phyloP scores from a whole-genome alignment of 2,888 invertebrate genomes.

The Apodemia duryi region DNA sequence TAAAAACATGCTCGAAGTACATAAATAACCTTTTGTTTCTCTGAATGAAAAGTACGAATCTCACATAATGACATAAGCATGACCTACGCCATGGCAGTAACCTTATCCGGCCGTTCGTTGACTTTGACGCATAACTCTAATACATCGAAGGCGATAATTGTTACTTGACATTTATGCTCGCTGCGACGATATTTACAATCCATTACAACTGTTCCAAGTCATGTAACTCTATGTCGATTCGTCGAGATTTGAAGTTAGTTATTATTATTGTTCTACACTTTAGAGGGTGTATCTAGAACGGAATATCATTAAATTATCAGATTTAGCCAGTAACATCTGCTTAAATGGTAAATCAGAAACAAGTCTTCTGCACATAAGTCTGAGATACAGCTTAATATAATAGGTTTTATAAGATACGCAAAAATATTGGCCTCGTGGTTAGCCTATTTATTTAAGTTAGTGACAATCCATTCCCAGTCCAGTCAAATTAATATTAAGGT shows the following conservation, averaged over 20 bases:
- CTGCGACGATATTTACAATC: conserved; percentile 16
- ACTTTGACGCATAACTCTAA: conserved; percentile 30
- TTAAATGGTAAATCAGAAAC: too few relatives aligned
- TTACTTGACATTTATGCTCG: conserved; percentile 17
- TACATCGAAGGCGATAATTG: conserved; percentile 22
- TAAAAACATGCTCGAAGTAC: not conserved
- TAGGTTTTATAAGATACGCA: too few relatives aligned
- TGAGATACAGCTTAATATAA: not conserved
- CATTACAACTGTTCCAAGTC: conserved; percentile 17
- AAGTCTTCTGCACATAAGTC: not conserved
- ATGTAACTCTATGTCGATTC: conserved; percentile 4
- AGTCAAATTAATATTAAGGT: too few relatives aligned
- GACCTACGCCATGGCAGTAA: conserved; percentile 31
- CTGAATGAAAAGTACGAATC: conserved; percentile 10
- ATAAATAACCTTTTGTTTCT: not conserved
- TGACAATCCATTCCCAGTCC: too few relatives aligned
- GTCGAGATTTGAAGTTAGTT: conserved; percentile 12
- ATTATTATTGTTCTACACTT: conserved; percentile 9
- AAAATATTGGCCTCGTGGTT: too few relatives aligned
- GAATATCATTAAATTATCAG: not conserved
- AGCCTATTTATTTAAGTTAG: too few relatives aligned
- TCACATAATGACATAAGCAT: conserved; percentile 27
- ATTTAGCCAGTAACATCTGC: too few relatives aligned
- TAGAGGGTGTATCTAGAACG: not conserved
- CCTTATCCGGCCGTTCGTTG: conserved; percentile 30